Percentiles rank a stretch among this genome's conserved stretches.
These are phyloP conservation scores for Drosophila borborema DNA, from an alignment of 2,888 invertebrate genomes.

Conservation along the genomic window DNA sequence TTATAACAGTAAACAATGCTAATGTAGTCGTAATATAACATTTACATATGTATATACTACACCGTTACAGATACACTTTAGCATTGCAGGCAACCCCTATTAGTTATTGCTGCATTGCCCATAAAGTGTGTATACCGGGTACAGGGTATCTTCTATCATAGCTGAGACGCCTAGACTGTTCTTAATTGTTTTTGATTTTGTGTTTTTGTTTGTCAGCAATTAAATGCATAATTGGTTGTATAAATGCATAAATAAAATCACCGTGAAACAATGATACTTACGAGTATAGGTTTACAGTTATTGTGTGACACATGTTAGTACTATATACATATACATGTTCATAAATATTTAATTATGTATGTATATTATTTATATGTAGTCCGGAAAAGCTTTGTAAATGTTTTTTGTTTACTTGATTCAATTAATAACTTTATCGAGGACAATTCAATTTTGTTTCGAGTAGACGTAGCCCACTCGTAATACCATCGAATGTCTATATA, in stretches of 20 bases:
- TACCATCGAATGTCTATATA: not conserved
- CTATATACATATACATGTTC: not conserved
- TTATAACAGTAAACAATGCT: not conserved
- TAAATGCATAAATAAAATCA: conserved; percentile 70
- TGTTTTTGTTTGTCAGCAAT: conserved; percentile 70
- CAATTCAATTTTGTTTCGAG: not conserved
- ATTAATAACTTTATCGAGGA: not conserved
- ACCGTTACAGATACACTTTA: too few species aligned
- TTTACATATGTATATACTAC: not conserved
- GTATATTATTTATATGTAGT: conserved; percentile 26
- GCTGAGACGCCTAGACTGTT: not conserved
- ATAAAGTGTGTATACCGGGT: not conserved
- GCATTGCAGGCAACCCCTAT: too few species aligned
- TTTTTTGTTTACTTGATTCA: conserved; percentile 29
- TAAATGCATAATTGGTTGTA: conserved; percentile 75
- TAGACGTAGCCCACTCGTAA: not conserved
- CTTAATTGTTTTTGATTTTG: conserved; percentile 15
- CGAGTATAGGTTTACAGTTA: conserved; percentile 18
- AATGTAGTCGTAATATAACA: not conserved
- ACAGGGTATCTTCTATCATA: not conserved
- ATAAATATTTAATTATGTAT: not conserved
- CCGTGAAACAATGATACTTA: conserved; percentile 34
- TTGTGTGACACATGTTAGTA: conserved; percentile 11
- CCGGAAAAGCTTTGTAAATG: conserved; percentile 54
- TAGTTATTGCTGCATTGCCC: too few species aligned